These are phyloP conservation scores for Xiphophorus couchianus DNA, from an alignment of 2,113 vertebrate genomes.

Conservation along the genomic window DNA sequence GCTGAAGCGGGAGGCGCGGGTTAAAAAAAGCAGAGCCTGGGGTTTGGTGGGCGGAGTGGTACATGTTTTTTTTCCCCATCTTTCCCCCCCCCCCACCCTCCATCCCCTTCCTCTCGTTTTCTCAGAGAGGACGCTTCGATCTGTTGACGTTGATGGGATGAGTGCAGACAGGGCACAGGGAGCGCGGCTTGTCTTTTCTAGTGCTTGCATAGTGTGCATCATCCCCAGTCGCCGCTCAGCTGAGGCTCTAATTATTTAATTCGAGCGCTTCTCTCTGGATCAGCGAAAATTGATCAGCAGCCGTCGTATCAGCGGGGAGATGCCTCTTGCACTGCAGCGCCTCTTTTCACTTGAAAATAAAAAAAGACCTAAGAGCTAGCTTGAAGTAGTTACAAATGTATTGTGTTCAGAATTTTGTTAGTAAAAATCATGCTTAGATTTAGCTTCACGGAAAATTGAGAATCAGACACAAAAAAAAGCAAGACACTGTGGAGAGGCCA, in stretches of 20 bases:
- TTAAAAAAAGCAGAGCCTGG: slow-evolving; percentile 82
- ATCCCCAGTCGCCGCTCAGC: slow-evolving; percentile 58
- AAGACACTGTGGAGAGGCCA: neutral
- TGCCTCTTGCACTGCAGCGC: neutral
- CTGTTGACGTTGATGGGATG: slow-evolving; percentile 76
- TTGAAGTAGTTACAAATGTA: neutral
- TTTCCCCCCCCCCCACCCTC: neutral
- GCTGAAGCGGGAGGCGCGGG: slow-evolving; percentile 52
- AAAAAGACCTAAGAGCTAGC: too few relatives aligned
- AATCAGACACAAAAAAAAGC: neutral
- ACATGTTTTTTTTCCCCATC: slow-evolving; percentile 44
- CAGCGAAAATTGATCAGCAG: slow-evolving; percentile 72
- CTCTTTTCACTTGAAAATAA: slow-evolving; percentile 5
- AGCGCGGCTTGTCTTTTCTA: slow-evolving; percentile 80
- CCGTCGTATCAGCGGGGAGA: slow-evolving; percentile 47
- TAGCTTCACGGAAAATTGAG: neutral
- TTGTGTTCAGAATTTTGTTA: neutral
- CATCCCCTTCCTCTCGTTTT: slow-evolving; percentile 52
- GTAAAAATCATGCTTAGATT: neutral
- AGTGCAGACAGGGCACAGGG: slow-evolving; percentile 76
- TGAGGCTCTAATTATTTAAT: slow-evolving; percentile 72
- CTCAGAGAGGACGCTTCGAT: slow-evolving; percentile 50
- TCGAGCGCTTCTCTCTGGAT: slow-evolving; percentile 63
- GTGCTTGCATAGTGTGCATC: slow-evolving; percentile 76
- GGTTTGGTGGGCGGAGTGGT: slow-evolving; percentile 84